Conservation (phyloP, 2,113 vertebrate genomes). For the Gorsachius goisagi region DNA sequence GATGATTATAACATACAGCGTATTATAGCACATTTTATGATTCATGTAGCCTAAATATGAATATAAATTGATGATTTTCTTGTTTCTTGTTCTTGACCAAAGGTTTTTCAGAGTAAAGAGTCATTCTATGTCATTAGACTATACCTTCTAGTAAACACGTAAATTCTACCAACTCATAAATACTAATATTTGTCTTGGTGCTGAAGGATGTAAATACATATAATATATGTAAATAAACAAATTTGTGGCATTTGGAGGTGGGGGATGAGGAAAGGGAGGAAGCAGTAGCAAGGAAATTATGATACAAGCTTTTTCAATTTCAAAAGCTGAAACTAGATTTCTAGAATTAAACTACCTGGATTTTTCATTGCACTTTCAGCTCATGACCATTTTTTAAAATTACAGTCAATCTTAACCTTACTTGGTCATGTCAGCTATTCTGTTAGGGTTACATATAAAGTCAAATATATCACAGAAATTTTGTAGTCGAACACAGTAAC, state of each 20-base stretch:
- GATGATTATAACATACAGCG: neutral
- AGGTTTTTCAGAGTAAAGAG: neutral
- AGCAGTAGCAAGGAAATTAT: neutral
- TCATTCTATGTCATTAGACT: neutral
- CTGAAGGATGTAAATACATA: neutral
- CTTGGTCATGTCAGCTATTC: neutral
- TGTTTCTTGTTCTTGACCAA: neutral
- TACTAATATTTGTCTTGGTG: neutral
- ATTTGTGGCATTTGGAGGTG: neutral
- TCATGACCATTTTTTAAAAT: neutral
- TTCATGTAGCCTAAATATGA: neutral
- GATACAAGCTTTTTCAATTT: neutral
- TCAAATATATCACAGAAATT: neutral
- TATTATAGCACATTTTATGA: neutral
- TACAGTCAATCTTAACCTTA: neutral
- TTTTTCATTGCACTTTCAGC: neutral
- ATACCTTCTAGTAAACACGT: neutral
- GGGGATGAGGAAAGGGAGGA: neutral
- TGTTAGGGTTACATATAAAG: neutral
- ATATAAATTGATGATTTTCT: neutral
- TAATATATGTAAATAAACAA: neutral
- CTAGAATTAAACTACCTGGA: rapidly evolving
- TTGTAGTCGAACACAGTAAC: neutral
- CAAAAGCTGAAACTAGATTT: neutral
- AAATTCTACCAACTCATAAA: neutral